Conservation (phyloP, 2,113 vertebrate genomes). For the Tursiops truncatus region DNA sequence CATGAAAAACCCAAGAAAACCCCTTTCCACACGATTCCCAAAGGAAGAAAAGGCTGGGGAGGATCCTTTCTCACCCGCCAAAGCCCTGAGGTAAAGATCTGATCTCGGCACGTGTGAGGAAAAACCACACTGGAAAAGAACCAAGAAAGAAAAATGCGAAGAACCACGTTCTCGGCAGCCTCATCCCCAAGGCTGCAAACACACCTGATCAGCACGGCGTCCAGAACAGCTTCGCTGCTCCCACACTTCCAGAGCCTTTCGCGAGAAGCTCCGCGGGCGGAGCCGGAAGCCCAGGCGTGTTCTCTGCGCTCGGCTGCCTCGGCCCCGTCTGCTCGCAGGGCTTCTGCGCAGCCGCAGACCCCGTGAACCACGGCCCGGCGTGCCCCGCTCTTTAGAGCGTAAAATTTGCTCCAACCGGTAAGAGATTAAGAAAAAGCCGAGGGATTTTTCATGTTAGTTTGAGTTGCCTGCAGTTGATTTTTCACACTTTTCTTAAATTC, state of each 20-base stretch:
- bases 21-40: background rate
- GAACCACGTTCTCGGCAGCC: background rate
- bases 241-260: slow-evolving; percentile 27
- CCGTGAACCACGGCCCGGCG: rapidly evolving
- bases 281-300: rapidly evolving
- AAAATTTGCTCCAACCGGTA: rapidly evolving
- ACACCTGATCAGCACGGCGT: background rate
- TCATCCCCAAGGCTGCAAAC: background rate
- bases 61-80: rapidly evolving
- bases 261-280: rapidly evolving
- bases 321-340: rapidly evolving
- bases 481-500: background rate
- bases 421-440: too few species aligned
- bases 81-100: background rate
- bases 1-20: background rate
- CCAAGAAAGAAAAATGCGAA: background rate
- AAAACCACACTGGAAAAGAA: rapidly evolving
- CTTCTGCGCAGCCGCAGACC: slow-evolving; percentile 52
- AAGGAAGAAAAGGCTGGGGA: too few species aligned
- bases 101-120: rapidly evolving
- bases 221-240: rapidly evolving
- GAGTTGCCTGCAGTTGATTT: background rate
- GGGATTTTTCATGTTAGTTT: background rate
- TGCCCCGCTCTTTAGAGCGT: rapidly evolving
- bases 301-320: rapidly evolving